These are phyloP conservation scores for Malurus cyaneus DNA, from an alignment of 2,113 vertebrate genomes.

Conservation along the genomic window DNA sequence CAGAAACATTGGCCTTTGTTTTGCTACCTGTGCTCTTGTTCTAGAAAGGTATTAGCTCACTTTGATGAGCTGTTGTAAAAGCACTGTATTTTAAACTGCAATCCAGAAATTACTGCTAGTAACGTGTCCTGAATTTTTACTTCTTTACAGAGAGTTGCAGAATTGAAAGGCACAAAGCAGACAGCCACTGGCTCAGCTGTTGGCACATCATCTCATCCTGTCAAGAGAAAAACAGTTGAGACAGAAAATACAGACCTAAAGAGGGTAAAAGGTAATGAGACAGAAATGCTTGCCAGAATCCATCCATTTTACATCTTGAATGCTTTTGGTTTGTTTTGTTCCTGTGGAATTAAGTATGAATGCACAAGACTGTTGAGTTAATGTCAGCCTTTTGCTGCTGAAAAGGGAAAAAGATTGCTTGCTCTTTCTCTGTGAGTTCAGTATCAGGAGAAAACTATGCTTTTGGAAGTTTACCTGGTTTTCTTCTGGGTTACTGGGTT, in stretches of 20 bases:
- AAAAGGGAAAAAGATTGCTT: background rate
- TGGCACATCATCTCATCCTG: constrained; percentile 20
- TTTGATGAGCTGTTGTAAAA: background rate
- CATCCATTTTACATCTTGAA: background rate
- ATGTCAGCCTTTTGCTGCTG: background rate
- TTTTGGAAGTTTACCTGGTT: background rate
- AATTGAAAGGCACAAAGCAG: constrained; percentile 79
- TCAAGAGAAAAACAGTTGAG: constrained; percentile 82
- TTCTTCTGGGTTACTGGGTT: background rate
- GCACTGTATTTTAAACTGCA: background rate
- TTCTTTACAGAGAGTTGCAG: constrained; percentile 73
- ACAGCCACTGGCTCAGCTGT: background rate
- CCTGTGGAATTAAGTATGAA: background rate
- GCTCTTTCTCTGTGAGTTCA: background rate
- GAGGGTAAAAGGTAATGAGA: constrained; percentile 70
- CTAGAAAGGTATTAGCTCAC: background rate
- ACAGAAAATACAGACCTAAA: constrained; percentile 71
- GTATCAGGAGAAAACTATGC: background rate
- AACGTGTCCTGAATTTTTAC: background rate
- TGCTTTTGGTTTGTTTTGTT: background rate
- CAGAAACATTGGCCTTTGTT: background rate
- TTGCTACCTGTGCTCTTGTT: background rate
- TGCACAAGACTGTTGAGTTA: background rate
- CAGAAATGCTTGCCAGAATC: background rate
- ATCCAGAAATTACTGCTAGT: background rate